Percentiles rank a stretch among this genome's conserved stretches.
These are phyloP conservation scores for Acanthoscelides obtectus DNA, from an alignment of 2,888 invertebrate species.

Conservation along the genomic window DNA sequence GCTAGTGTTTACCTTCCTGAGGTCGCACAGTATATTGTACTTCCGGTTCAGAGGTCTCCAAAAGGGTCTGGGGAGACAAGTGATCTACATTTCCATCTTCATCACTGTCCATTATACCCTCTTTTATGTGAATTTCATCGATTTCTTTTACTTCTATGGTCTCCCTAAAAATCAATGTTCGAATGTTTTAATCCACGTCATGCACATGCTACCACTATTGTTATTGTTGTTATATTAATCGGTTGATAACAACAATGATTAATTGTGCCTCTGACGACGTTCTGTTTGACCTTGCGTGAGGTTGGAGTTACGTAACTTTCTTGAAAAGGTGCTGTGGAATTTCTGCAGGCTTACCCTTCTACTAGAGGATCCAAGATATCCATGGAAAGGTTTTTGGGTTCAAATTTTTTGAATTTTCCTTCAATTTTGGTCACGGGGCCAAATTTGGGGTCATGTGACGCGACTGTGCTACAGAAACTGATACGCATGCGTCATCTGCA, in stretches of 20 bases:
- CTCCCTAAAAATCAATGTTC: conserved; percentile 18
- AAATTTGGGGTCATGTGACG: conserved; percentile 67
- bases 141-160: conserved; percentile 37
- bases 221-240: background rate
- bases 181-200: background rate
- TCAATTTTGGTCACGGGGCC: conserved; percentile 70
- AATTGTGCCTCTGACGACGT: conserved; percentile 3
- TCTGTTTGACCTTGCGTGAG: conserved; percentile 26
- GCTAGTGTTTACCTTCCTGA: conserved; percentile 40
- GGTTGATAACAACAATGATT: background rate
- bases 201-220: background rate
- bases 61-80: conserved; percentile 53
- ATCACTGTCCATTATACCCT: conserved; percentile 46
- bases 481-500: conserved; percentile 12
- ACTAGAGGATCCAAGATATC: conserved; percentile 60
- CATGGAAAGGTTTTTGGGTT: conserved; percentile 42
- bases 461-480: conserved; percentile 32
- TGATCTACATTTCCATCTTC: conserved; percentile 51
- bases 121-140: conserved; percentile 30
- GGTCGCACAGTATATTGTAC: conserved; percentile 45
- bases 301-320: conserved; percentile 24
- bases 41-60: conserved; percentile 50
- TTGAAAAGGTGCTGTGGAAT: conserved; percentile 2
- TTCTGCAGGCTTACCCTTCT: conserved; percentile 51
- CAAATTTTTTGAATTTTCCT: conserved; percentile 55